phyloP scores from a whole-genome alignment of 2,113 vertebrate species.

The Syrmaticus mikado region DNA sequence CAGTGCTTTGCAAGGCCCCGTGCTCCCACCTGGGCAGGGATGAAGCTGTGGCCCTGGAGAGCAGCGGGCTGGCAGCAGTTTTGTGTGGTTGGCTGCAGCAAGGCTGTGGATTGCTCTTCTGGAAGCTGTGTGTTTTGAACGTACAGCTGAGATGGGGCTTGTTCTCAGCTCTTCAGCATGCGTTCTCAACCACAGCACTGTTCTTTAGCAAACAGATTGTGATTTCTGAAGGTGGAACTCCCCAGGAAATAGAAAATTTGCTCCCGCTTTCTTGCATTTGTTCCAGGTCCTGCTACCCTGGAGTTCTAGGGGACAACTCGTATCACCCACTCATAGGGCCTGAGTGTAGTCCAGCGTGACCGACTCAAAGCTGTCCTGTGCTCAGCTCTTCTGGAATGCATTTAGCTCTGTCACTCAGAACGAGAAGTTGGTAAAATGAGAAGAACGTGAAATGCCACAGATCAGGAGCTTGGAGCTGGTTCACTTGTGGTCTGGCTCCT shows the following conservation, averaged over 20 bases:
- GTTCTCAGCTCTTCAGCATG: background rate
- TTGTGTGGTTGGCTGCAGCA: background rate
- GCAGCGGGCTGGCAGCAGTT: background rate
- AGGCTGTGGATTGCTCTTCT: background rate
- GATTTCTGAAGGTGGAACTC: fast-evolving
- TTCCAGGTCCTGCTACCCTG: background rate
- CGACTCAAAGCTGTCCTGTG: fast-evolving
- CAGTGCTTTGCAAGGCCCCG: background rate
- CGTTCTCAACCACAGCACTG: too few species aligned
- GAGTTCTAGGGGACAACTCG: background rate
- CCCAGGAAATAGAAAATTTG: background rate
- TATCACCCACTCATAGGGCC: fast-evolving
- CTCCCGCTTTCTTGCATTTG: background rate
- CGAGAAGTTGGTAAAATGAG: background rate
- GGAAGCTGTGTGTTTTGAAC: background rate
- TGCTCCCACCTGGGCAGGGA: fast-evolving
- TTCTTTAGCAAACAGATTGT: background rate
- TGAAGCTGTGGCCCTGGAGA: background rate
- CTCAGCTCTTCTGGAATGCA: background rate
- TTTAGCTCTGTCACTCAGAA: background rate
- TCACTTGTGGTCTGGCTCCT: background rate
- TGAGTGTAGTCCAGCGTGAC: background rate
- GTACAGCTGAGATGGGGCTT: background rate
- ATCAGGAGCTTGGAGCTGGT: background rate
- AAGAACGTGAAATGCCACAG: background rate